Conservation (phyloP, 1,140 invertebrate species). For the Reticulitermes speratus region DNA sequence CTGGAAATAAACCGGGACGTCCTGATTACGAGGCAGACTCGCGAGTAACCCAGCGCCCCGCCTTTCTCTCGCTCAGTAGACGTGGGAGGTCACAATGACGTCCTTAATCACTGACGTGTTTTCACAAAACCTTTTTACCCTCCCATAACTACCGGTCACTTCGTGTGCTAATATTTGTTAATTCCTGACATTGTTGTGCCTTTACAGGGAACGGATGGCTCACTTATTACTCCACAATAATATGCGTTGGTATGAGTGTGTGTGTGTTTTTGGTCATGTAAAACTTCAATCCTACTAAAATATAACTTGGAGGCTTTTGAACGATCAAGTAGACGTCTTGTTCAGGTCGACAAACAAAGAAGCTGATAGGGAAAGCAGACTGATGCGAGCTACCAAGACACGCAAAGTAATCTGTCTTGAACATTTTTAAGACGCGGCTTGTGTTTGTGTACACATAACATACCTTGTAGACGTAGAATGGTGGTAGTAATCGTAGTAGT, state of each 20-base stretch:
- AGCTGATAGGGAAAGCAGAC: background rate
- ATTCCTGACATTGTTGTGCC: background rate
- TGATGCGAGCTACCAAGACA: constrained; percentile 29
- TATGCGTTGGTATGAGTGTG: background rate
- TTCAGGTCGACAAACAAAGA: constrained; percentile 11
- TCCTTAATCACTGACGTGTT: background rate
- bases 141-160: background rate
- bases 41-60: background rate
- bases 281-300: constrained; percentile 3
- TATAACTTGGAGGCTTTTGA: background rate
- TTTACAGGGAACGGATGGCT: background rate
- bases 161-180: background rate
- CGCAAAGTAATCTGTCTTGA: constrained; percentile 33
- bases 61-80: background rate
- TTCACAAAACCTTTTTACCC: background rate
- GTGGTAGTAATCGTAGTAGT: constrained; percentile 14
- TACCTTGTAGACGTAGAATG: constrained; percentile 18
- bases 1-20: background rate
- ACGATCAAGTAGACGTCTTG: constrained; percentile 12
- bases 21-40: background rate
- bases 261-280: constrained; percentile 16
- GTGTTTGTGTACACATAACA: constrained; percentile 22
- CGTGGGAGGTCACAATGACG: background rate
- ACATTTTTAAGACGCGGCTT: constrained; percentile 24
- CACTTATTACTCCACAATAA: background rate